Conservation (phyloP, 1,140 invertebrate genomes). For the Diachasma alloeum region DNA sequence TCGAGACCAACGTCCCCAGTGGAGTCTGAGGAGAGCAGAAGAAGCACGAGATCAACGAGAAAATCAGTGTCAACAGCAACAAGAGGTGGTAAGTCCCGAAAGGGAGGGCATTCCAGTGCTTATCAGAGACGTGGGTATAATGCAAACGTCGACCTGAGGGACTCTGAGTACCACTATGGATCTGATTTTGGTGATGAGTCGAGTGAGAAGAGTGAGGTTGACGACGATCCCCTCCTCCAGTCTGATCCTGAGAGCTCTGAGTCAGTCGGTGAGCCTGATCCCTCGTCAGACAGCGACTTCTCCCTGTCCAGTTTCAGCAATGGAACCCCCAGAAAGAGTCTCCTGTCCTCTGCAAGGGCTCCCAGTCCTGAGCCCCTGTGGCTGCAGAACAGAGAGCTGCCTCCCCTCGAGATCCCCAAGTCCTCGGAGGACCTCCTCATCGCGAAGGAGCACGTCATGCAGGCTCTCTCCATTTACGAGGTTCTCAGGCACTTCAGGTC, state of each 20-base stretch:
- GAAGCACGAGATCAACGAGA: constrained; percentile 66
- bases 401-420: constrained; percentile 79
- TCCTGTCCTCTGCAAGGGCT: constrained; percentile 66
- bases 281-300: constrained; percentile 83
- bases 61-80: constrained; percentile 55
- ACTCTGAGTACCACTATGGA: constrained; percentile 89
- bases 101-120: constrained; percentile 68
- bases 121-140: constrained; percentile 77
- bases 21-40: constrained; percentile 74
- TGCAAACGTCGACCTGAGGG: constrained; percentile 77
- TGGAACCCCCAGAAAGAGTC: constrained; percentile 68
- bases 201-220: constrained; percentile 79
- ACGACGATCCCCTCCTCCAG: constrained; percentile 73
- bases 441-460: constrained; percentile 79
- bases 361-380: constrained; percentile 88
- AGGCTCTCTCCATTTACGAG: constrained; percentile 89
- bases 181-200: constrained; percentile 88
- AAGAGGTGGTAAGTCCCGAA: constrained; percentile 62
- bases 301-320: constrained; percentile 82
- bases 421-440: constrained; percentile 92
- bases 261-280: constrained; percentile 71
- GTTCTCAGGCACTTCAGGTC: constrained; percentile 90
- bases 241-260: constrained; percentile 74
- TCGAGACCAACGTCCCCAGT: constrained; percentile 80
- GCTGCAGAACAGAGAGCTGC: constrained; percentile 83